These are phyloP conservation scores for Buphagus erythrorhynchus DNA, from an alignment of 2,797 vertebrate species.

Conservation along the genomic window DNA sequence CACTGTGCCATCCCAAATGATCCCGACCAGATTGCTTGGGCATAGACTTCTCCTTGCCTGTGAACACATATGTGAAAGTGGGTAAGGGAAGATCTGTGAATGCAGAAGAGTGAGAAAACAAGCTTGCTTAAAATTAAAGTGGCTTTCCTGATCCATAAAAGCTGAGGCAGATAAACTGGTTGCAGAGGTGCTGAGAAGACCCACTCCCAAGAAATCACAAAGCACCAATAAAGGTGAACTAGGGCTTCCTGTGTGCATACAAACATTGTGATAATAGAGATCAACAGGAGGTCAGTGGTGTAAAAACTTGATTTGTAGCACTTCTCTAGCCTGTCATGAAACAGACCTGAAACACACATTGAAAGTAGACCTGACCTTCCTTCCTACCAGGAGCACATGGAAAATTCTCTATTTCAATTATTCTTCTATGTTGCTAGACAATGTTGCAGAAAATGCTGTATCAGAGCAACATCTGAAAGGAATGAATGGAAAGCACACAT, in stretches of 20 bases:
- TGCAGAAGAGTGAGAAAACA: neutral
- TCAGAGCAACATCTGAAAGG: neutral
- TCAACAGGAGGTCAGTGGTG: neutral
- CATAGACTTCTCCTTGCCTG: fast-evolving
- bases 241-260: neutral
- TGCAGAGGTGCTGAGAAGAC: neutral
- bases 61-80: neutral
- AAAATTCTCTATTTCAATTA: neutral
- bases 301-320: neutral
- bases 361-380: neutral
- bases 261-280: neutral
- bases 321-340: neutral
- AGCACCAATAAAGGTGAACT: neutral
- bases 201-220: neutral
- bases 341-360: neutral
- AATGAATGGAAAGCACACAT: neutral
- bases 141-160: neutral
- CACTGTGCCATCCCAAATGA: neutral
- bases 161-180: neutral
- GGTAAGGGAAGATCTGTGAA: neutral
- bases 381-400: neutral
- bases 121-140: neutral
- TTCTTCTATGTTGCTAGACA: neutral
- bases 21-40: neutral
- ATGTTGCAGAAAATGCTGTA: neutral